A percentile compares a stretch with the other conserved stretches of the same genome.
Evolutionary conservation across 37 sponge, comb jelly and placozoan genomes (phyloP).

Genomic region (Axinella damicornis): DNA sequence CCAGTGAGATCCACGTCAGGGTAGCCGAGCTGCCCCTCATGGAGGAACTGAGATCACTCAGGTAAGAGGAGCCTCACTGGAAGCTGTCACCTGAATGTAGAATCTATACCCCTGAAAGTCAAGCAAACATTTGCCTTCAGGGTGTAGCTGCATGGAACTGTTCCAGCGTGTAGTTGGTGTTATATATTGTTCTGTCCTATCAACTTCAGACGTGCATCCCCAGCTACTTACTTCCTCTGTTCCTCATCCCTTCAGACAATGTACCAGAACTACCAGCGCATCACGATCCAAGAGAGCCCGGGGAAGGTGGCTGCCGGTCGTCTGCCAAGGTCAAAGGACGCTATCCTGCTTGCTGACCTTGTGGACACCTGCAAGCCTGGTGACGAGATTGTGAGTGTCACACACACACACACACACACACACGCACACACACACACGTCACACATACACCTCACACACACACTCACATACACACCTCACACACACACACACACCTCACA

Average conservation of each 20-base stretch:
- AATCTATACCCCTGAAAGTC: not conserved
- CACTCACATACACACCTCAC: too few species aligned
- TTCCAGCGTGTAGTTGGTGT: too few species aligned
- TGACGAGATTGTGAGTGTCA: conserved; percentile 89
- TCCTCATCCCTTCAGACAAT: conserved; percentile 74
- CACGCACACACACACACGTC: too few species aligned
- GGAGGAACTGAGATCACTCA: conserved; percentile 96
- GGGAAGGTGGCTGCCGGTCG: conserved; percentile 98
- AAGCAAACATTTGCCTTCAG: not conserved
- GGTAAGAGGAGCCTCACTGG: conserved; percentile 37
- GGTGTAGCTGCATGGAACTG: too few species aligned
- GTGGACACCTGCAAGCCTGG: conserved; percentile 98
- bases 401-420: not conserved
- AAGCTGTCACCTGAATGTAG: not conserved
- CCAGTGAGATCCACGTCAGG: conserved; percentile 90
- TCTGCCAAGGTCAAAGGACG: conserved; percentile 96
- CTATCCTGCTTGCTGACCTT: conserved; percentile 93
- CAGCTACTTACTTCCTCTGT: not conserved
- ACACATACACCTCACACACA: too few species aligned
- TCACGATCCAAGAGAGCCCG: conserved; percentile 98
- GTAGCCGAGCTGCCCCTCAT: conserved; percentile 95
- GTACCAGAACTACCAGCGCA: conserved; percentile 98
- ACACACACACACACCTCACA: too few species aligned
- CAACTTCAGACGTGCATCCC: too few species aligned
- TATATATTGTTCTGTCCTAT: too few species aligned